phyloP scores from a whole-genome alignment of 2,888 invertebrate species.

The Napeogenes inachia region DNA sequence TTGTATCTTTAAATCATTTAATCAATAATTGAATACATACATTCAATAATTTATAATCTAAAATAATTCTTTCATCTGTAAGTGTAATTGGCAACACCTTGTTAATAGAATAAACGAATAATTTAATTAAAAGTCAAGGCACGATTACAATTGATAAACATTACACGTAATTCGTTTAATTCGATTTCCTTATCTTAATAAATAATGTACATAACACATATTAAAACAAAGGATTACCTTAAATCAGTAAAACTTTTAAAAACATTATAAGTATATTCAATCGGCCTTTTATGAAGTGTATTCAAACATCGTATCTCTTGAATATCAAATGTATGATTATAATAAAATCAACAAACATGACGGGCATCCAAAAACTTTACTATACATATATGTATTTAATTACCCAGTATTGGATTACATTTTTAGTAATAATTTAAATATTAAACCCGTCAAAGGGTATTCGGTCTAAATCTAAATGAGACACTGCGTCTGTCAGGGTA shows the following conservation, averaged over 20 bases:
- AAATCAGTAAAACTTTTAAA: constrained; percentile 4
- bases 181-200: constrained; percentile 17
- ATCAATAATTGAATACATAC: no score
- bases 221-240: constrained; percentile 6
- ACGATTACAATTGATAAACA: not conserved
- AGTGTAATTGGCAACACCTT: no score
- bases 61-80: no score
- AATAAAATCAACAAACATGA: not conserved
- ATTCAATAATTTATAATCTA: no score
- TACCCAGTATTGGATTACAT: not conserved
- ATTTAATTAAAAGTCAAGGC: constrained; percentile 8
- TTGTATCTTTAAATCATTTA: no score
- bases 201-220: not conserved
- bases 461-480: constrained; percentile 49
- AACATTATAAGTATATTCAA: not conserved
- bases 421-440: not conserved
- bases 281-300: not conserved
- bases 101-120: not conserved
- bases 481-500: constrained; percentile 56
- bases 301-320: not conserved
- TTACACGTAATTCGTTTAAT: constrained; percentile 27
- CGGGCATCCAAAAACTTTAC: not conserved
- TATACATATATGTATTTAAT: constrained; percentile 1
- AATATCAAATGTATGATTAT: not conserved
- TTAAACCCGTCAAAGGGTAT: constrained; percentile 10